phyloP scores from a whole-genome alignment of 2,888 invertebrate species.

The Platycnemis pennipes region DNA sequence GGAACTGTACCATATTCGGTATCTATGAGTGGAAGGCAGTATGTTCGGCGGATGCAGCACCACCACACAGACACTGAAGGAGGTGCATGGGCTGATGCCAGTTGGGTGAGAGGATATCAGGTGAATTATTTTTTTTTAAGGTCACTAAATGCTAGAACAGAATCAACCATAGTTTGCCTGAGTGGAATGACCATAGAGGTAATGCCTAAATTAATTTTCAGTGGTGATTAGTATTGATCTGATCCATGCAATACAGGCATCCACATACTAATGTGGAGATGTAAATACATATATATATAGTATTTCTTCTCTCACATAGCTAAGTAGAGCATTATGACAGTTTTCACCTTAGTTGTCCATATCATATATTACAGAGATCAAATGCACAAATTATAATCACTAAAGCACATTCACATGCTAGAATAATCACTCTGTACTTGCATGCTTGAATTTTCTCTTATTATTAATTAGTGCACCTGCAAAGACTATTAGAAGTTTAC shows the following conservation, averaged over 20 bases:
- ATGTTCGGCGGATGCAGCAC: slow-evolving; percentile 41
- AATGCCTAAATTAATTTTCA: background rate
- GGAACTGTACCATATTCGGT: slow-evolving; percentile 56
- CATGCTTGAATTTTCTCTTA: background rate
- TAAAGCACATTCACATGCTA: background rate
- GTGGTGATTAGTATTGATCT: background rate
- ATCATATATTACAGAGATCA: background rate
- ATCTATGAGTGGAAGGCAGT: slow-evolving; percentile 58
- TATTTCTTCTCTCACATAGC: background rate
- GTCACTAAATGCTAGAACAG: background rate
- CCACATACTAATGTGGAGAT: background rate
- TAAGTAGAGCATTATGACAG: background rate
- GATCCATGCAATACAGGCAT: background rate
- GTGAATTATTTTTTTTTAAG: slow-evolving; percentile 54
- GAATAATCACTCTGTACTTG: background rate
- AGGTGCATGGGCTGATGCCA: slow-evolving; percentile 59
- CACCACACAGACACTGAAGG: slow-evolving; percentile 63
- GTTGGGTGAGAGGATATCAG: slow-evolving; percentile 67
- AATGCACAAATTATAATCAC: background rate
- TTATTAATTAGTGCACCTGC: background rate
- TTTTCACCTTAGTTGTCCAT: background rate
- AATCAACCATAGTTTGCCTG: background rate
- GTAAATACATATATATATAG: background rate
- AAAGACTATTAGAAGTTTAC: background rate
- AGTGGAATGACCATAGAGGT: background rate